These are phyloP conservation scores for Oscheius onirici DNA, from an alignment of 2,888 invertebrate genomes.

Conservation along the genomic window DNA sequence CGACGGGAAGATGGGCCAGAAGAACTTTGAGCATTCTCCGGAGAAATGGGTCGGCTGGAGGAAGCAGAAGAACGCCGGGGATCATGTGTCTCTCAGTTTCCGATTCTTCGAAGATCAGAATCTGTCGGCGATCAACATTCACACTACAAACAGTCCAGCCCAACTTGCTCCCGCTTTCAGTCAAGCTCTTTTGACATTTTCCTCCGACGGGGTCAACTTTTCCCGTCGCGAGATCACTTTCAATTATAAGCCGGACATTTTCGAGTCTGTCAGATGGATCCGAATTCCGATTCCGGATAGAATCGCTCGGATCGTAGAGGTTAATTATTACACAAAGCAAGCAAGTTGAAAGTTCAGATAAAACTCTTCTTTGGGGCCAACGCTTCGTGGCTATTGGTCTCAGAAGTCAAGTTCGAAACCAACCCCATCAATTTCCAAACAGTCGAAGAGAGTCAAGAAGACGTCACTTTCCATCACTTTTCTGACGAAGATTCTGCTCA, in stretches of 20 bases:
- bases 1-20: conserved; percentile 76
- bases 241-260: conserved; percentile 50
- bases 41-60: conserved; percentile 92
- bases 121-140: conserved; percentile 84
- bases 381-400: conserved; percentile 64
- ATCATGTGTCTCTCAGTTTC: conserved; percentile 81
- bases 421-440: conserved; percentile 41
- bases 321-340: conserved; percentile 73
- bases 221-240: conserved; percentile 49
- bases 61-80: conserved; percentile 35
- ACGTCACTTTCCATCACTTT: not conserved
- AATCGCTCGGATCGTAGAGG: conserved; percentile 82
- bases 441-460: conserved; percentile 34
- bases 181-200: conserved; percentile 41
- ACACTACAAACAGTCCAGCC: conserved; percentile 80
- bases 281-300: conserved; percentile 84
- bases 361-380: conserved; percentile 48
- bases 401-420: conserved; percentile 63
- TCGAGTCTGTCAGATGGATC: conserved; percentile 80
- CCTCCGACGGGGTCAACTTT: conserved; percentile 48
- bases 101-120: conserved; percentile 87
- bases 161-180: conserved; percentile 50
- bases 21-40: conserved; percentile 60
- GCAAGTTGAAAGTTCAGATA: conserved; percentile 34
- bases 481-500: too few relatives aligned